These are phyloP conservation scores for Schizopygopsis pylzovi DNA, from an alignment of 2,797 vertebrate species.

Conservation along the genomic window DNA sequence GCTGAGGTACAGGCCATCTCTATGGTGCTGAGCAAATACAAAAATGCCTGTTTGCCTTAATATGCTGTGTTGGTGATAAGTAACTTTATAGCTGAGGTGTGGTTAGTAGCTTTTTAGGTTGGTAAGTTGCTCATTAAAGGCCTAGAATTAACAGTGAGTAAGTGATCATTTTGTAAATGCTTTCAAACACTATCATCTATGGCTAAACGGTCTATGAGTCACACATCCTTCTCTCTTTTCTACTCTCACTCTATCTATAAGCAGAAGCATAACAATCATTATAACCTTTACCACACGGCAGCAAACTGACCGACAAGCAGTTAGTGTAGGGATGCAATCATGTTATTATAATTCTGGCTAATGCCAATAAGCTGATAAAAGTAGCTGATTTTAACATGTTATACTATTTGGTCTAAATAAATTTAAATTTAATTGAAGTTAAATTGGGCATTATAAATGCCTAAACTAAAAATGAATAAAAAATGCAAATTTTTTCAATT, in stretches of 20 bases:
- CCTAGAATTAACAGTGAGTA: background rate
- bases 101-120: background rate
- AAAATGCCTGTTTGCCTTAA: background rate
- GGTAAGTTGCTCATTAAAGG: background rate
- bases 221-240: background rate
- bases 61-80: background rate
- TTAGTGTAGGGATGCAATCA: background rate
- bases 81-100: conserved; percentile 2
- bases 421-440: too few relatives aligned
- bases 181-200: background rate
- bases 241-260: background rate
- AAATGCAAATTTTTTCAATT: too few relatives aligned
- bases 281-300: background rate
- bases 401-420: background rate
- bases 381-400: background rate
- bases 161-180: background rate
- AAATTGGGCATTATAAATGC: too few relatives aligned
- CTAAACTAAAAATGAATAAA: too few relatives aligned
- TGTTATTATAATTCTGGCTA: background rate
- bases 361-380: background rate
- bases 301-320: background rate
- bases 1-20: background rate
- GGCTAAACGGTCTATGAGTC: background rate
- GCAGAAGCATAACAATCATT: background rate
- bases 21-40: conserved; percentile 16